A percentile compares a stretch with the other conserved stretches of the same genome.
Evolutionary conservation across 2,888 invertebrate genomes (phyloP).

Genomic region (Netelia inedita): DNA sequence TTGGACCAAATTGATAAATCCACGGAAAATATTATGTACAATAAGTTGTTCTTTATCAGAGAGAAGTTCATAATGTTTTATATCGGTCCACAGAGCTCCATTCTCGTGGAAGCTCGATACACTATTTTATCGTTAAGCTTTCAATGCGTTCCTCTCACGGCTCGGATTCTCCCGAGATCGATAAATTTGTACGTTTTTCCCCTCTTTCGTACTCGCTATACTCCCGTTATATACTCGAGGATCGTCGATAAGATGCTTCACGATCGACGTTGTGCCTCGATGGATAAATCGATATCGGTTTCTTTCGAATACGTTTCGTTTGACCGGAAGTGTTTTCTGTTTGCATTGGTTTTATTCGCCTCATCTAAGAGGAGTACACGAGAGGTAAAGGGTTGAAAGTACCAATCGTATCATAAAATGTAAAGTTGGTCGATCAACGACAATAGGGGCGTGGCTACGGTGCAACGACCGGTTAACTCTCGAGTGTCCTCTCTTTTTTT

Average conservation of each 20-base stretch:
- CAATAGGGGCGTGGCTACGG: no score
- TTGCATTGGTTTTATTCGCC: not conserved
- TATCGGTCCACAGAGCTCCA: not conserved
- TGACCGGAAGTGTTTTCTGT: not conserved
- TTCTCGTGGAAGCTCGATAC: constrained; percentile 26
- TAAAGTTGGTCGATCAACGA: no score
- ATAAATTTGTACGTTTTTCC: constrained; percentile 46
- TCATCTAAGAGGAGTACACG: not conserved
- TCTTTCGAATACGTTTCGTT: not conserved
- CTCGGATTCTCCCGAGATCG: constrained; percentile 24
- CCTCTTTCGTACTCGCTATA: constrained; percentile 15
- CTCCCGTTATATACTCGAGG: constrained; percentile 44
- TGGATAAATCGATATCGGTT: not conserved
- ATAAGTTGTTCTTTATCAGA: constrained; percentile 52
- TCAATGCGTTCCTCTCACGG: constrained; percentile 19
- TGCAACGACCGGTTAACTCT: no score
- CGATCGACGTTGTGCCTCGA: not conserved
- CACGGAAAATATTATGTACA: constrained; percentile 51
- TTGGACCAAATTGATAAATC: constrained; percentile 56
- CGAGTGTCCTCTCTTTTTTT: no score
- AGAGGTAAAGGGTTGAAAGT: not conserved
- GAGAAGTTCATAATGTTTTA: constrained; percentile 46
- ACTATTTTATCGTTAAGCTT: constrained; percentile 60
- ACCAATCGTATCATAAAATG: not conserved
- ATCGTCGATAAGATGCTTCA: constrained; percentile 3